Evolutionary conservation across 1,140 invertebrate species (phyloP).

Genomic region (Plectus sambesii): DNA sequence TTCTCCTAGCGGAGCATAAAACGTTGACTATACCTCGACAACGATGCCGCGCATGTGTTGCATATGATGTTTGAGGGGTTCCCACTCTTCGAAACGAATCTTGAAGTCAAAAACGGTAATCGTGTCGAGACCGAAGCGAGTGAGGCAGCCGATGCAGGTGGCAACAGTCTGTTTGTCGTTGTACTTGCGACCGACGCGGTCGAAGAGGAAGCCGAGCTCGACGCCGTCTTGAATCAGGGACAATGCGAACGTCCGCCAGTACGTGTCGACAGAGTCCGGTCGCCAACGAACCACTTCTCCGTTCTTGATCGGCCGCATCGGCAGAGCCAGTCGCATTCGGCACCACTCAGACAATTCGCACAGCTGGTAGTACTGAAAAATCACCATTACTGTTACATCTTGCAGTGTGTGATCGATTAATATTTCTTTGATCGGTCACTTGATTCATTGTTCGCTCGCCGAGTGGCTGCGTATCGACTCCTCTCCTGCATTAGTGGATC

Average conservation of each 20-base stretch:
- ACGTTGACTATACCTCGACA: background rate
- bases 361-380: background rate
- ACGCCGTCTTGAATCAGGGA: background rate
- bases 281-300: background rate
- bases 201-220: background rate
- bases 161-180: slow-evolving; percentile 1
- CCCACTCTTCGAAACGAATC: background rate
- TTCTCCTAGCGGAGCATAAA: no score
- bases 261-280: background rate
- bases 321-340: background rate
- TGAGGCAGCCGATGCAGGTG: background rate
- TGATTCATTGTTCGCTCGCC: no score
- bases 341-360: background rate
- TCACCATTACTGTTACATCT: no score
- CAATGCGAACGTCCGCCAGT: background rate
- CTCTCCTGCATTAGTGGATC: no score
- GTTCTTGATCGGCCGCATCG: background rate
- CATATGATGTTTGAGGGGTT: background rate
- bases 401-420: no score
- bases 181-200: background rate
- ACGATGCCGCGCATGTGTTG: background rate
- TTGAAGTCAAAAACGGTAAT: background rate
- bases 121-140: background rate
- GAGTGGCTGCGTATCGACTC: no score
- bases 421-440: no score